phyloP scores from a whole-genome alignment of 2,797 vertebrate genomes.

The Clarias platycephalus region DNA sequence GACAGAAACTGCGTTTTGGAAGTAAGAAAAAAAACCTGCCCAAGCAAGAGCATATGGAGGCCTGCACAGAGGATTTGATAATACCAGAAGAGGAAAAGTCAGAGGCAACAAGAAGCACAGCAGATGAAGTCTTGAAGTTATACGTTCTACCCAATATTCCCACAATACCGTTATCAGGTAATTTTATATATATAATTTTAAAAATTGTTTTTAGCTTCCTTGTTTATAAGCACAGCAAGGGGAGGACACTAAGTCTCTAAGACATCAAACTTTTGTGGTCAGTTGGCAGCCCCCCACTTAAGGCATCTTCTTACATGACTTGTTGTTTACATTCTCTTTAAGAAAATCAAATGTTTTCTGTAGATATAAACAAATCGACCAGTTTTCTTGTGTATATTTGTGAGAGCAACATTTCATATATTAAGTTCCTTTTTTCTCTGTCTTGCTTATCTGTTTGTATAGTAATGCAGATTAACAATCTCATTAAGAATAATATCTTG shows the following conservation, averaged over 20 bases:
- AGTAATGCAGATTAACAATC: slow-evolving; percentile 89
- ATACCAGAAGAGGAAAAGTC: slow-evolving; percentile 28
- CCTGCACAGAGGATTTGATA: not conserved
- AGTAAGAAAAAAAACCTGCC: slow-evolving; percentile 48
- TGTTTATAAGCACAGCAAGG: not conserved
- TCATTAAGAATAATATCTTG: slow-evolving; percentile 80
- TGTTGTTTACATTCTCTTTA: not conserved
- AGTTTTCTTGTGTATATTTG: not conserved
- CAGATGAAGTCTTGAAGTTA: slow-evolving; percentile 47
- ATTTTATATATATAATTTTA: not conserved
- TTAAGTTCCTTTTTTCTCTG: not conserved
- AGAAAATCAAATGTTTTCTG: not conserved
- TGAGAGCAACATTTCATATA: not conserved
- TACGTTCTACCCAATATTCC: slow-evolving; percentile 71
- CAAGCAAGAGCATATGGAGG: not conserved
- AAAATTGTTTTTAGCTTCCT: not conserved
- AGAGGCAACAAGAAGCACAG: slow-evolving; percentile 26
- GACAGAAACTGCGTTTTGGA: slow-evolving; percentile 51
- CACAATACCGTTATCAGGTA: slow-evolving; percentile 71
- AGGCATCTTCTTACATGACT: not conserved
- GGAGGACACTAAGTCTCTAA: not conserved
- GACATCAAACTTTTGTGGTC: not conserved
- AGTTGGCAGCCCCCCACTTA: not conserved
- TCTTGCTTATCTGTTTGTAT: slow-evolving; percentile 43
- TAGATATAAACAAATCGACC: not conserved